Evolutionary conservation across 1,140 invertebrate genomes (phyloP).

Genomic region (Episyrphus balteatus): DNA sequence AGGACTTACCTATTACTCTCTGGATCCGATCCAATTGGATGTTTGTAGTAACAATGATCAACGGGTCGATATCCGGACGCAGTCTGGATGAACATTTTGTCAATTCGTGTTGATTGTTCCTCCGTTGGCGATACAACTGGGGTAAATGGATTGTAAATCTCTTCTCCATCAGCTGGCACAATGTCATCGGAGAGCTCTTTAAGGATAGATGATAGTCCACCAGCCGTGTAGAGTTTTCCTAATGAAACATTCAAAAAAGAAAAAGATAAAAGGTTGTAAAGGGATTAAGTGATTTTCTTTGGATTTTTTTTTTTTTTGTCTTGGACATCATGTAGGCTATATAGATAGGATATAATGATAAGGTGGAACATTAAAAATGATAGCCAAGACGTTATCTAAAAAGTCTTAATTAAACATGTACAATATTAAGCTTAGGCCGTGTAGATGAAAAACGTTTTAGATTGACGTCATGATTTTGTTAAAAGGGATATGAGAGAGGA

Average conservation of each 20-base stretch:
- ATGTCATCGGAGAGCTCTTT: constrained; percentile 36
- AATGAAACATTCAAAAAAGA: not conserved
- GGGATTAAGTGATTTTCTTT: not conserved
- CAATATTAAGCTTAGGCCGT: no score
- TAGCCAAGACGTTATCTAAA: no score
- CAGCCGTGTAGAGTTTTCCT: constrained; percentile 34
- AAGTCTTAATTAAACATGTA: no score
- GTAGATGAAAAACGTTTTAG: no score
- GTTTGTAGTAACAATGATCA: constrained; percentile 34
- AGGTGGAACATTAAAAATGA: no score
- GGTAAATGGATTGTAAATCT: constrained; percentile 38
- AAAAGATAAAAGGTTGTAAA: constrained; percentile 1
- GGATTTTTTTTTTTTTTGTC: not conserved
- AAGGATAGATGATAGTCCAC: constrained; percentile 31
- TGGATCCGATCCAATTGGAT: constrained; percentile 10
- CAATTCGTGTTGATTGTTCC: constrained; percentile 33
- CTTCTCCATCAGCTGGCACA: constrained; percentile 28
- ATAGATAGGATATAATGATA: no score
- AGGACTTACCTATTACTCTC: constrained; percentile 27
- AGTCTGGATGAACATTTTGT: constrained; percentile 38
- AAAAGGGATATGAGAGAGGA: no score
- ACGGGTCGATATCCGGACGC: constrained; percentile 36
- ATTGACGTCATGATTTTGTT: no score
- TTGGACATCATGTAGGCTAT: not conserved
- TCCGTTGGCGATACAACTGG: constrained; percentile 36